These are phyloP conservation scores for Spodoptera picta DNA, from an alignment of 2,888 invertebrate species.

Conservation along the genomic window DNA sequence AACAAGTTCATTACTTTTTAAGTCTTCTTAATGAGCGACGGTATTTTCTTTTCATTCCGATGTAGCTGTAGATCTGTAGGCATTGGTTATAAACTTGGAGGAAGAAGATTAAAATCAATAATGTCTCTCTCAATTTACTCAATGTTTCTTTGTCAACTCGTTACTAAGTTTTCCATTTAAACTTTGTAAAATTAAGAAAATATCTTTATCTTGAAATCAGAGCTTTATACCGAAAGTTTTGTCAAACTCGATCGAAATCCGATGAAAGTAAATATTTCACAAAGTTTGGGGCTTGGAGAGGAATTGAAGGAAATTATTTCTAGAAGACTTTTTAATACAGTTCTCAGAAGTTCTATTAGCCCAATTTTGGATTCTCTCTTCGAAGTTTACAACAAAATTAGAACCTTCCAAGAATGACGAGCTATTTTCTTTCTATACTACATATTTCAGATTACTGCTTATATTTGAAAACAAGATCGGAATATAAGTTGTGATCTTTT, in stretches of 20 bases:
- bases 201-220: conserved; percentile 8
- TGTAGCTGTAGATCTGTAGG: too few species aligned
- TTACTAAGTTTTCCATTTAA: not conserved
- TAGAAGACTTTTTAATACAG: not conserved
- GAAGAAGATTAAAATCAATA: too few species aligned
- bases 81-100: too few species aligned
- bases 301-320: conserved; percentile 5
- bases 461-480: too few species aligned
- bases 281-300: conserved; percentile 12
- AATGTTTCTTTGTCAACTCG: conserved; percentile 7
- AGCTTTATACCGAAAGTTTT: conserved; percentile 18
- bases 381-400: not conserved
- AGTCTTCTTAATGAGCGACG: not conserved
- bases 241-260: conserved; percentile 1
- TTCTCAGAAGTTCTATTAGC: conserved; percentile 6
- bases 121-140: not conserved
- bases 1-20: not conserved
- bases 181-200: conserved; percentile 9
- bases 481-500: too few species aligned
- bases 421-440: too few species aligned
- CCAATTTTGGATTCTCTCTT: conserved; percentile 5
- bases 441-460: too few species aligned
- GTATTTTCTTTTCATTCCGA: too few species aligned
- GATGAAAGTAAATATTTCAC: conserved; percentile 19
- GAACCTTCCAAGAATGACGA: too few species aligned